Evolutionary conservation across 2,113 vertebrate genomes (phyloP).

Genomic region (Trogon melanurus): DNA sequence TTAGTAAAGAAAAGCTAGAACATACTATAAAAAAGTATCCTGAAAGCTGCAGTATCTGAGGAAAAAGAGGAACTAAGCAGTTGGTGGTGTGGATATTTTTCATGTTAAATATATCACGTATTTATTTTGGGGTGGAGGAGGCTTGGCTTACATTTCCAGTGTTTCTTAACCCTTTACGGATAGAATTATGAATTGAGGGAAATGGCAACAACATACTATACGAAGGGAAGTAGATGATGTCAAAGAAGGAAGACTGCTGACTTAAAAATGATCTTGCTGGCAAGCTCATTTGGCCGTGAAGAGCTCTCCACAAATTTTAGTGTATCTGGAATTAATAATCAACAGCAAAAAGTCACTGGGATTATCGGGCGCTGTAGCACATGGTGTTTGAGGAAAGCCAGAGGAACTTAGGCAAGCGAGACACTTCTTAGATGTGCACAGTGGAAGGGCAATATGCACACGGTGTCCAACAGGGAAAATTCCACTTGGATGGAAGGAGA

Average conservation of each 20-base stretch:
- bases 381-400: background rate
- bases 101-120: background rate
- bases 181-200: background rate
- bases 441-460: accelerated
- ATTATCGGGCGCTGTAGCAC: background rate
- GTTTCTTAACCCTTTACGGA: background rate
- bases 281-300: background rate
- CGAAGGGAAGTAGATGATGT: background rate
- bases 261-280: background rate
- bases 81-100: background rate
- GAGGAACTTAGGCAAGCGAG: background rate
- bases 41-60: background rate
- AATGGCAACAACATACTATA: background rate
- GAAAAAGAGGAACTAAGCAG: background rate
- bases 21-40: background rate
- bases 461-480: background rate
- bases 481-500: background rate
- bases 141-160: background rate
- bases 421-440: background rate
- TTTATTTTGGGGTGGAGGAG: background rate
- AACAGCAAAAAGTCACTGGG: background rate
- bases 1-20: background rate
- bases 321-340: background rate
- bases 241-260: background rate
- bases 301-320: background rate